Evolutionary conservation across 2,113 vertebrate species (phyloP).

Genomic region (Heterotis niloticus): DNA sequence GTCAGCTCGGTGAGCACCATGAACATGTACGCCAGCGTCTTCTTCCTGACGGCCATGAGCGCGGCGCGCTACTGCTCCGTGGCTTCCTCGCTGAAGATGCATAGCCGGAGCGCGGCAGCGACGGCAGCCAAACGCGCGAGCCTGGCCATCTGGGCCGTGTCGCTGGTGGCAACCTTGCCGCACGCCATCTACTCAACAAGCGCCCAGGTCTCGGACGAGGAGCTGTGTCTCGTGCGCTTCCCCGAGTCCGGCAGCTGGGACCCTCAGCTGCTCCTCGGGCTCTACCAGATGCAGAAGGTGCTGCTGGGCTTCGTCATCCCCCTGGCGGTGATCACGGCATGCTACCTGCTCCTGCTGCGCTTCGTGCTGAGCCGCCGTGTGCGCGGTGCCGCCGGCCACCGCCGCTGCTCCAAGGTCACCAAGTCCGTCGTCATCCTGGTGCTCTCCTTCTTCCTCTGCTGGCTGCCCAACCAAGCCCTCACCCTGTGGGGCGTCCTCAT

Average conservation of each 20-base stretch:
- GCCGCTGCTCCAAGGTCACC: constrained; percentile 65
- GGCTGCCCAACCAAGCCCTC: constrained; percentile 75
- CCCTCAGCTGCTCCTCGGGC: constrained; percentile 69
- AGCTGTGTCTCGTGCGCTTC: constrained; percentile 73
- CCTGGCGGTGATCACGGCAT: constrained; percentile 65
- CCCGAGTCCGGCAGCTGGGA: constrained; percentile 68
- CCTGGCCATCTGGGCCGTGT: constrained; percentile 65
- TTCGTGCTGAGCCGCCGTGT: constrained; percentile 60
- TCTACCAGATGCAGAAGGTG: constrained; percentile 75
- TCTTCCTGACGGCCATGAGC: constrained; percentile 75
- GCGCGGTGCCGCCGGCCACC: constrained; percentile 43
- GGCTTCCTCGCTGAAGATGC: constrained; percentile 65
- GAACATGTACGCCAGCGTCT: constrained; percentile 78
- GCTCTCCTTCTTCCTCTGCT: constrained; percentile 76
- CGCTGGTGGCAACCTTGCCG: constrained; percentile 67
- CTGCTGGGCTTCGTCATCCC: constrained; percentile 71
- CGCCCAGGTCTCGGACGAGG: constrained; percentile 63
- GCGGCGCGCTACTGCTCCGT: constrained; percentile 70
- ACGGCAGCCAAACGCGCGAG: constrained; percentile 63
- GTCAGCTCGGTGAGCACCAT: constrained; percentile 71
- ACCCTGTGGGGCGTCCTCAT: constrained; percentile 74
- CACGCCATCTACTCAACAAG: constrained; percentile 73
- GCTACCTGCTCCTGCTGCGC: constrained; percentile 69
- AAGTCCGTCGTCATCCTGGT: constrained; percentile 70
- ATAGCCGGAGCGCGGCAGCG: constrained; percentile 51